These are phyloP conservation scores for Myxocyprinus asiaticus DNA, from an alignment of 2,113 vertebrate species.

Conservation along the genomic window DNA sequence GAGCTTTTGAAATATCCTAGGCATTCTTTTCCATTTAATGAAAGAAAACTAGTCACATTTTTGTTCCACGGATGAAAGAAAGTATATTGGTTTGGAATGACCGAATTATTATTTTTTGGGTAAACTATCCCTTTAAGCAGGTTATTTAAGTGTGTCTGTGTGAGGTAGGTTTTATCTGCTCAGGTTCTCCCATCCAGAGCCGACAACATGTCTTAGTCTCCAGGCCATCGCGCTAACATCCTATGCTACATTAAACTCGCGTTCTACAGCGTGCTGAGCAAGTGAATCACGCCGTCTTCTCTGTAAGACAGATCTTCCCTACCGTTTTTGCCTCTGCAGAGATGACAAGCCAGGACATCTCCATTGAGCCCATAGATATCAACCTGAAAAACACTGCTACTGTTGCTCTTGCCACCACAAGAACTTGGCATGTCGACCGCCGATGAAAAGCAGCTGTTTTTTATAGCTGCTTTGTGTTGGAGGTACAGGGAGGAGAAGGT, in stretches of 20 bases:
- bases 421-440: not conserved
- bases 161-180: constrained; percentile 28
- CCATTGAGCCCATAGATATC: constrained; percentile 26
- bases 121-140: not conserved
- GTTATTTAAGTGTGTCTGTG: constrained; percentile 11
- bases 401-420: not conserved
- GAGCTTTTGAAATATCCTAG: no score
- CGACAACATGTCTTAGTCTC: constrained; percentile 22
- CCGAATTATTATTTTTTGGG: no score
- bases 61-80: no score
- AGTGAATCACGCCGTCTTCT: constrained; percentile 30
- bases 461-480: constrained; percentile 14
- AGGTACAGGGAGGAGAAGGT: constrained; percentile 30
- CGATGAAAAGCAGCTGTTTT: constrained; percentile 18
- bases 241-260: constrained; percentile 26
- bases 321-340: constrained; percentile 9
- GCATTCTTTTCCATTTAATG: no score
- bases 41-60: no score
- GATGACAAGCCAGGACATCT: constrained; percentile 17
- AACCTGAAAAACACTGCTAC: constrained; percentile 2
- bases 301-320: constrained; percentile 17
- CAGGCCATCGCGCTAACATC: constrained; percentile 22
- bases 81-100: no score
- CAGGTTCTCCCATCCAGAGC: constrained; percentile 14
- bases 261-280: constrained; percentile 21